Evolutionary conservation across 2,113 vertebrate species (phyloP), one percentile per base, ranked within the genome.

Genomic region (Elachura formosa): DNA sequence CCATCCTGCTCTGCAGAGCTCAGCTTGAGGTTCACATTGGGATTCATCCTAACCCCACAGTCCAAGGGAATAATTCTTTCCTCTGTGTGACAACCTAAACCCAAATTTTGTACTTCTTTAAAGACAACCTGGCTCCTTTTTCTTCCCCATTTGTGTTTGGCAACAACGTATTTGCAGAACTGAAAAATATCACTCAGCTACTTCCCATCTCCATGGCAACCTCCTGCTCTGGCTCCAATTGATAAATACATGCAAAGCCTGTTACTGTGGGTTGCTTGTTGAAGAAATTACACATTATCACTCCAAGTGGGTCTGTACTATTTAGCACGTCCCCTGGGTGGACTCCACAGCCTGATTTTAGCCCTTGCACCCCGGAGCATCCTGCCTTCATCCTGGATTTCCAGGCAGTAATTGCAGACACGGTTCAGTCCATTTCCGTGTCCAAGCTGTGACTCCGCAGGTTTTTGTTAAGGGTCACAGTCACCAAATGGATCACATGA

Each of bases 151-250:
- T 51, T 61, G n/a, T 94, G 90, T 80, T 97, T 93, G 90, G 71
- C 90, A 91, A 61, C 91, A 90, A 81, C 82, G 69, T 40, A 66
- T 90, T 97, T 92, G 95, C 95, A 95, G 88, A 45, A 84, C 83
- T 88, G 79, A 90, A 78, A 61, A 84, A 80, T n/a, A 76, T 94
- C 91, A 89, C 83, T 62, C 94, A 86, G 91, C 94, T 83, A n/a
- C 67, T 93, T 90, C 87, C 78, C 56, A 94, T 98, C 97, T 94
- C 97, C 97, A 98, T 98, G 93, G 97, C 94, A 98, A 98, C 97
- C 73, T 19, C 81, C 84, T 61, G 61, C 94, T 87, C 84, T 29
- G 89, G 80, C 91, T 89, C 95, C 94, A 43, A 26, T 46, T 92
- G 96, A 95, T 86, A 95, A 96, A 97, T 91, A 64, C 82, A 66